Evolutionary conservation across 2,113 vertebrate genomes (phyloP).

Genomic region (Grammomys dolichurus): DNA sequence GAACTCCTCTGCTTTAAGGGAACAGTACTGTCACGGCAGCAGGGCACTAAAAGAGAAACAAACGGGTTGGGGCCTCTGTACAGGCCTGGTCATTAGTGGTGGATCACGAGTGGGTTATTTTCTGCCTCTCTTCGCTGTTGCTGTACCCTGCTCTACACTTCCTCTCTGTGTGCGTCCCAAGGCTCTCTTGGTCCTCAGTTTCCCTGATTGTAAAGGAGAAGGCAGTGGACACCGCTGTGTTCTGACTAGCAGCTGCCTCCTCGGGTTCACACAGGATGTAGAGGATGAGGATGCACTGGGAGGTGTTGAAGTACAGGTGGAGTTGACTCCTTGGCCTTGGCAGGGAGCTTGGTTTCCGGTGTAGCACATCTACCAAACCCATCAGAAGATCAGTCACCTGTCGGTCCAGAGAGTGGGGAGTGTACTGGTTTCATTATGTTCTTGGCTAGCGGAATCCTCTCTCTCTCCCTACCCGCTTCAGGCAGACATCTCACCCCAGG

Average conservation of each 20-base stretch:
- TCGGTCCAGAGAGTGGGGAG: background rate
- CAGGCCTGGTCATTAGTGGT: background rate
- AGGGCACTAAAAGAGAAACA: rapidly evolving
- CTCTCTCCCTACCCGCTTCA: background rate
- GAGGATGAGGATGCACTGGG: background rate
- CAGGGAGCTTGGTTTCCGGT: background rate
- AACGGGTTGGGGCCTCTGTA: background rate
- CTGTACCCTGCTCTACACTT: background rate
- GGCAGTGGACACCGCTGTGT: background rate
- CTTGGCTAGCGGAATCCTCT: background rate
- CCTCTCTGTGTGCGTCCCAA: rapidly evolving
- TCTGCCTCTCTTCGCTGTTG: background rate
- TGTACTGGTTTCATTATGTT: background rate
- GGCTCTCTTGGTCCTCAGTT: background rate
- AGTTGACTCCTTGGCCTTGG: background rate
- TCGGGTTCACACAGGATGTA: background rate
- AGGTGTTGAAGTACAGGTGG: background rate
- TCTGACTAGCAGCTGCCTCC: background rate
- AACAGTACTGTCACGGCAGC: background rate
- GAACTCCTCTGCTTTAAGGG: background rate
- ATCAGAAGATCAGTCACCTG: background rate
- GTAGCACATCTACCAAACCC: background rate
- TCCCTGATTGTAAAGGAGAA: background rate
- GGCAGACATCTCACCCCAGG: background rate
- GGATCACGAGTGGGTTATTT: background rate